Evolutionary conservation across 2,113 vertebrate genomes (phyloP).

Genomic region (Sorex araneus): DNA sequence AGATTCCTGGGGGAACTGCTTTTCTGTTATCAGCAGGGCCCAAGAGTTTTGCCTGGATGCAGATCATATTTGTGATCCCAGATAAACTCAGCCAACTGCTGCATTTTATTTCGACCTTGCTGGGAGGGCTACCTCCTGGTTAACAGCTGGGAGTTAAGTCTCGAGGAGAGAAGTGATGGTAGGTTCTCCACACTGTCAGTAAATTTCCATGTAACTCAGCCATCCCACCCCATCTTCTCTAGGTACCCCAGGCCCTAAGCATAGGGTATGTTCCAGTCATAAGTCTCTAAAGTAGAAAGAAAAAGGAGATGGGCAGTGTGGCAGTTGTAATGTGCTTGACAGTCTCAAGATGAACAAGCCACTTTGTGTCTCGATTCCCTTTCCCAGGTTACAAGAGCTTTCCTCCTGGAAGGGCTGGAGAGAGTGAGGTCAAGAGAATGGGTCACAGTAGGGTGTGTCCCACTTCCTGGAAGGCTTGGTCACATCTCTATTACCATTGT

Average conservation of each 20-base stretch:
- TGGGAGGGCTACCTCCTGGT: neutral
- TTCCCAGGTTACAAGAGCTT: constrained; percentile 76
- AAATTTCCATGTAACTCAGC: neutral
- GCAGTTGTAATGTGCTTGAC: neutral
- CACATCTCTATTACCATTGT: constrained; percentile 82
- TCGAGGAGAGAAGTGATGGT: neutral
- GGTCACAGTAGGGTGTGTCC: constrained; percentile 88
- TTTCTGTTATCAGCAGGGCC: neutral
- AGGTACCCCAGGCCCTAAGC: no score
- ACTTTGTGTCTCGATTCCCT: neutral
- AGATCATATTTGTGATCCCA: neutral
- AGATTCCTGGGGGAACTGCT: constrained; percentile 17
- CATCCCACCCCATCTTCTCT: neutral
- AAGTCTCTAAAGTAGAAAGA: constrained; percentile 15
- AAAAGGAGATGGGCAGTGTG: neutral
- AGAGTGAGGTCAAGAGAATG: constrained; percentile 87
- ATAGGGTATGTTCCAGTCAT: neutral
- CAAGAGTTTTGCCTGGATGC: neutral
- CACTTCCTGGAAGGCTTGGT: constrained; percentile 90
- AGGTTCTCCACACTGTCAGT: neutral
- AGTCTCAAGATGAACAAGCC: neutral
- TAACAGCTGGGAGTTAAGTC: neutral
- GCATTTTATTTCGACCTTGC: neutral
- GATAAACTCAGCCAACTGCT: neutral
- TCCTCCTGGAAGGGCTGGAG: constrained; percentile 86